Evolutionary conservation across 1,140 invertebrate species (phyloP), one percentile per base, ranked within the genome.

Genomic region (Pteromalus puparum): DNA sequence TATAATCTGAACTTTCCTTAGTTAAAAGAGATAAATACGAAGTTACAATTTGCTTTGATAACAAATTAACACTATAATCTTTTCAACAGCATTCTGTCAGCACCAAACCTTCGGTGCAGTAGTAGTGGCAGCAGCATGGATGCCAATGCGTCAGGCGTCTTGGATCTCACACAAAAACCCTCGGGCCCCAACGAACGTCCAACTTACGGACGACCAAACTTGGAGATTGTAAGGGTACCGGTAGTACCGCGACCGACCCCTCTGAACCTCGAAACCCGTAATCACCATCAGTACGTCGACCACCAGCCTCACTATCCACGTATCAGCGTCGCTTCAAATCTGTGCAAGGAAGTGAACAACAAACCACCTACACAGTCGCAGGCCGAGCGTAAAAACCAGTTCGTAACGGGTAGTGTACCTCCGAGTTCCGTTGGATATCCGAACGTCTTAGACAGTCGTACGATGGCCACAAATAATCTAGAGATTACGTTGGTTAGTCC

Each of bases 401-500:
- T 86, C 24, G 30, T 70, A 2, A 61, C 42, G 5, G 68, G 80
- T 24, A 78, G 34, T 21, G 30, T 68, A 0, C 34, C 75, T 1
- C 12, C 78, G 4, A 76, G 21, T 78, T 86, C 87, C 2, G 70
- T 87, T 2, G 77, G 83, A 24, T 92, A 92, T 67, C 82, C 90
- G 34, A 90, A 89, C 30, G 90, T 92, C 12, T 85, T 93, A 5
- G 92, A 93, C 28, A 89, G 88, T 74, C 89, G 92, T 15, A 92
- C 92, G 0, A 93, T 93, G 86, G 90, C 91, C 0, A 91, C 91
- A 9, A 93, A 93, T 24, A 93, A 93, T 84, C 86, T 93, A 1
- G 92, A 93, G 38, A 93, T 93, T 38, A 93, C 92, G 0, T 83
- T 93, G n/a, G 92, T 93, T 1, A 92, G 90, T 85, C 90, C 92